Base-by-base conservation (phyloP, 2,797 vertebrate genomes). In the Scomberomorus guttatus region DNA sequence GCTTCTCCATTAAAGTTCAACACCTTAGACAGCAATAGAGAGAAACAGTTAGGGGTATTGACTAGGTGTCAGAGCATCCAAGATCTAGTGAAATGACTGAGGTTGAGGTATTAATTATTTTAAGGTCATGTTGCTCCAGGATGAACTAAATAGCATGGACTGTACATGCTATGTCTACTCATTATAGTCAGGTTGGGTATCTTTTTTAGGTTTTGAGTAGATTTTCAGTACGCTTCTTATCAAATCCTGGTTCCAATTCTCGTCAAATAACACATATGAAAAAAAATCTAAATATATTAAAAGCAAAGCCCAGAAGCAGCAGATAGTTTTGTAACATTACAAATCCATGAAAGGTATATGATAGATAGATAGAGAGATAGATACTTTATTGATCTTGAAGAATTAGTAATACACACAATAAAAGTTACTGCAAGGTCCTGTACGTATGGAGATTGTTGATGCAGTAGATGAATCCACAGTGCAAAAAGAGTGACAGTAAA, bases 71-170 rank as follows among this genome's bases (percentile, higher is more conserved):
- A 5, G 27, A 63, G 50, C 11, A 56, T 65, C 34, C 20, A 18
- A 51, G 55, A 34, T 48, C 57, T 14, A 58, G 10, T 8, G 13
- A 72, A 60, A 22, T 46, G 42, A 22, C 15, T 27, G 22, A 55
- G 56, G 57, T 10, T 62, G 66, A 61, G 66, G 11, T 25, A 50
- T 65, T 4, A 42, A 58, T 62, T 74, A 50, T 58, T 62, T 58
- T 20, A 57, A 60, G 29, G 63, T 58, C 39, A 27, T n/a, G 39
- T 22, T 66, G 24, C 29, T 54, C 29, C n/a, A 1, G n/a, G 20
- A 24, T 29, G 6, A 39, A 29, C 7, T 39, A 22, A n/a, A 64
- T 67, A 24, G 4, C 8, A 11, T 20, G 50, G 17, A 27, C 56
- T 1, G 12, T 15, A 14, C 22, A 32, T 0, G 7, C 0, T n/a